Evolutionary conservation across 2,888 invertebrate species (phyloP), one percentile per base, ranked within the genome.

Genomic region (Auanema sp.): DNA sequence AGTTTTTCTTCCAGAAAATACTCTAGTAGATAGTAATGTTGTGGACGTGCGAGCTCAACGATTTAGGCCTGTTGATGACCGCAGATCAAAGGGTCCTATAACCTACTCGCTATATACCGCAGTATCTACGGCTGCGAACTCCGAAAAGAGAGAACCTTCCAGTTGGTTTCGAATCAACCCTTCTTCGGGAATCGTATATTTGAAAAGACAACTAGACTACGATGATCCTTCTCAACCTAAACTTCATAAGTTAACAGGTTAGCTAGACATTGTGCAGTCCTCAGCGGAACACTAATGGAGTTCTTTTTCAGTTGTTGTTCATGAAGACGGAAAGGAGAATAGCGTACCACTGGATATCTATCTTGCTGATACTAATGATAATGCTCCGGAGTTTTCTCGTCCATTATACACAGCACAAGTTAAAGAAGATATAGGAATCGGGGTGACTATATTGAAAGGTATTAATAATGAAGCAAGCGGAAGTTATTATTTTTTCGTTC

Each of bases 321-420:
- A 91, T 87, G 96, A 97, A 82, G 90, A 92, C 0, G 96, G 96
- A 85, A 93, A 90, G 90, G 44, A 97, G 95, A 85, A 56, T 10
- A 55, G 40, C 2, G 80, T 72, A n/a, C 73, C 73, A 1, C 50
- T 80, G 50, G 76, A 67, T 5, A 76, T 79, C 43, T 47, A 52
- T 21, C 66, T 79, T 10, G 58, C 58, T 41, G 77, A 83, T 61
- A 71, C 76, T 5, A 75, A 75, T 65, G 84, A 84, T 73, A 84
- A 84, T 65, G 69, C 72, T 6, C 84, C 84, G 3, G 65, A 62
- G 23, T 84, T 84, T 67, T 73, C 77, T 8, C 71, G 96, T 71
- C 95, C 95, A 0, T 92, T 96, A 85, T 96, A 96, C 85, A 94
- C 95, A 85, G 93, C 93, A 0, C 94, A 94, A 84, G 91, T 95